These are phyloP conservation scores for Leptinotarsa juncta DNA, from an alignment of 2,888 invertebrate species.

Conservation along the genomic window DNA sequence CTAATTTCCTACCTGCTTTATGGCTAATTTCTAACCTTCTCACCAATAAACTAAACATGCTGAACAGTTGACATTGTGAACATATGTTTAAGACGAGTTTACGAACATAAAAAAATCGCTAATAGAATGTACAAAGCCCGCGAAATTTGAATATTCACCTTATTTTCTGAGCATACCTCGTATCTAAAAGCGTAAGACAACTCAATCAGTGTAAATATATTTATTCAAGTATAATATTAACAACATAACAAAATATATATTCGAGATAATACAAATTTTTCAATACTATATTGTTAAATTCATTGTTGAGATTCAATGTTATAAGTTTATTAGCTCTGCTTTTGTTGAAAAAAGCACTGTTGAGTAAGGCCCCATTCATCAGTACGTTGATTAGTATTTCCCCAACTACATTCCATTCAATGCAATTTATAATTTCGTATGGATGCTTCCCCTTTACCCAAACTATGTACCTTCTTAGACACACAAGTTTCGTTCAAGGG, in stretches of 20 bases:
- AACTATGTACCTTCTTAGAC: slow-evolving; percentile 60
- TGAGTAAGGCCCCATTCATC: not conserved
- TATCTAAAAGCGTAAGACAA: not conserved
- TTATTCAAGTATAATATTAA: not conserved
- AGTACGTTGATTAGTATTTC: not conserved
- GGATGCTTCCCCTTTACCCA: slow-evolving; percentile 56
- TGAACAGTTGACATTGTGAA: too few species aligned
- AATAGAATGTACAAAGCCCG: too few species aligned
- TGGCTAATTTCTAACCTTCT: too few species aligned
- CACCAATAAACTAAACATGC: too few species aligned
- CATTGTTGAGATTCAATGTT: not conserved
- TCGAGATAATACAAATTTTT: not conserved
- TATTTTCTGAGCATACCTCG: too few species aligned
- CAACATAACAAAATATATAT: not conserved
- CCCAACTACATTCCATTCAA: slow-evolving; percentile 30
- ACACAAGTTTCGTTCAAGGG: slow-evolving; percentile 73
- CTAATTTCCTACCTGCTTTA: too few species aligned
- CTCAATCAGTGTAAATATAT: slow-evolving; percentile 4
- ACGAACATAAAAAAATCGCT: too few species aligned
- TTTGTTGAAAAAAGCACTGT: not conserved
- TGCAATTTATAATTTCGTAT: slow-evolving; percentile 54
- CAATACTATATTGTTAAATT: slow-evolving; percentile 6
- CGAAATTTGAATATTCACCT: too few species aligned
- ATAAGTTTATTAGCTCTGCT: not conserved
- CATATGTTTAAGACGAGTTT: too few species aligned